Evolutionary conservation across 2,797 vertebrate genomes (phyloP).

Genomic region (Falco novaeseelandiae): DNA sequence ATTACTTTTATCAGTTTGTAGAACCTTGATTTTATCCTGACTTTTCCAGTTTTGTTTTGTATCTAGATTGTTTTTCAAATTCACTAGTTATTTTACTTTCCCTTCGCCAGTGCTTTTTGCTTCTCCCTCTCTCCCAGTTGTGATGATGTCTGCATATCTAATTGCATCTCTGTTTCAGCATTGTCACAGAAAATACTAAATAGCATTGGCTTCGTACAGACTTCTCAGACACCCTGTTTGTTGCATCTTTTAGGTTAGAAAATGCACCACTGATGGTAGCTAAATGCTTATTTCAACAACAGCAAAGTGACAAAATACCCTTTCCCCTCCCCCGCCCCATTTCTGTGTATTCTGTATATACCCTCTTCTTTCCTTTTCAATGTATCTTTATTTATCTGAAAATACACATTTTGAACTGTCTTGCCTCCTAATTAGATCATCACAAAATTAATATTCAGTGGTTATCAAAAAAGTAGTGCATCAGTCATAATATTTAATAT

Average conservation of each 20-base stretch:
- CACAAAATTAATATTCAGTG: neutral
- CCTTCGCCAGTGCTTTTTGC: neutral
- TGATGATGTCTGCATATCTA: neutral
- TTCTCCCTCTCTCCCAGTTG: neutral
- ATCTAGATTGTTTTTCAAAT: neutral
- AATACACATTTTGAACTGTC: neutral
- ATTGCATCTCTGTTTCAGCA: neutral
- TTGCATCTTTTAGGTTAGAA: neutral
- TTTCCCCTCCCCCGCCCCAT: neutral
- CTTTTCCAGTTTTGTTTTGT: neutral
- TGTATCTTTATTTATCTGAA: neutral
- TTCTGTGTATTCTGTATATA: neutral
- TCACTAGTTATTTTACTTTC: neutral
- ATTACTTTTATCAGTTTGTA: neutral
- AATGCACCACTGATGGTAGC: neutral
- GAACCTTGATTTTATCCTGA: neutral
- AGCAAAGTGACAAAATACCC: neutral
- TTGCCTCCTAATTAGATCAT: neutral
- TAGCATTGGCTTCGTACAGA: neutral
- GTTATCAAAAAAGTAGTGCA: neutral
- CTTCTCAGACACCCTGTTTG: neutral
- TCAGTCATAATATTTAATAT: neutral
- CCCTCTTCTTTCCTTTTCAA: neutral
- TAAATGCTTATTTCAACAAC: neutral
- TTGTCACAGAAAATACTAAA: neutral